These are phyloP conservation scores for Bubalus kerabau DNA, from an alignment of 2,113 vertebrate genomes.

Conservation along the genomic window DNA sequence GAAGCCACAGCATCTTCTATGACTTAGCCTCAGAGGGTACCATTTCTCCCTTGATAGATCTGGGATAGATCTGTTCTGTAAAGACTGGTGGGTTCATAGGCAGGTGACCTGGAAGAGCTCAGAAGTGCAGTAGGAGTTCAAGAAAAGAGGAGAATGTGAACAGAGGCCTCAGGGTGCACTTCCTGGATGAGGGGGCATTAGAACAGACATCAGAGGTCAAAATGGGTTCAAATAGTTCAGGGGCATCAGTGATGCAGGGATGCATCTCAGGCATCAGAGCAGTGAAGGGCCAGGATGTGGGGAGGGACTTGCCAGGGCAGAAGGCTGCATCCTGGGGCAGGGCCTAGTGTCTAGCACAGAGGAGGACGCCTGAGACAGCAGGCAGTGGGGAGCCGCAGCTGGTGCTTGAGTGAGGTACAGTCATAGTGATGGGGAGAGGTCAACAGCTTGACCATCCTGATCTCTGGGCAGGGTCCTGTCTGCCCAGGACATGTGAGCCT, in stretches of 20 bases:
- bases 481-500: background rate
- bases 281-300: background rate
- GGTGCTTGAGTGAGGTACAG: background rate
- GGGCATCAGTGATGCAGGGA: background rate
- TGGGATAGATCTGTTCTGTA: background rate
- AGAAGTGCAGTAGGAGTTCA: background rate
- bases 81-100: background rate
- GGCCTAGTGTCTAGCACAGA: background rate
- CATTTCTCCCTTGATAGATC: background rate
- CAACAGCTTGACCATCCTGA: accelerated
- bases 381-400: background rate
- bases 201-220: background rate
- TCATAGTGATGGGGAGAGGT: accelerated
- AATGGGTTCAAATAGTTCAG: accelerated
- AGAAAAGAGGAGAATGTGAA: background rate
- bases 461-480: background rate
- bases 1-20: background rate
- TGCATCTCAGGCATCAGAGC: background rate
- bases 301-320: background rate
- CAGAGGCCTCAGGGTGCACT: background rate
- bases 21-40: background rate
- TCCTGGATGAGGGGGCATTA: background rate
- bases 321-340: background rate
- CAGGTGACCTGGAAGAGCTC: background rate
- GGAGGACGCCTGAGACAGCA: background rate